Conservation (phyloP, 2,888 invertebrate species). For the Cantharis lateralis region DNA sequence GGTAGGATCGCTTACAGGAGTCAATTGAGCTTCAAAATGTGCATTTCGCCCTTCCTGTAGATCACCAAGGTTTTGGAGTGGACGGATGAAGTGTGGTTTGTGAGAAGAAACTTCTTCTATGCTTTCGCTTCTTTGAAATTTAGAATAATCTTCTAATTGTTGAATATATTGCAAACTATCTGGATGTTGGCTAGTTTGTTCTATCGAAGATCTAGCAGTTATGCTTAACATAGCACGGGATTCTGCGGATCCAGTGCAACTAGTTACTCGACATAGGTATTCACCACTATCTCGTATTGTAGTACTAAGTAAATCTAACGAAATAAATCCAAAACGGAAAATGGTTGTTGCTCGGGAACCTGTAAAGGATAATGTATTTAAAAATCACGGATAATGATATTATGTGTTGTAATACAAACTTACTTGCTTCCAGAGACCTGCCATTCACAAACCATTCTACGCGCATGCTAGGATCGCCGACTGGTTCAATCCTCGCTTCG, state of each 20-base stretch:
- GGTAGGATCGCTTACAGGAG: slow-evolving; percentile 89
- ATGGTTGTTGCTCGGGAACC: slow-evolving; percentile 94
- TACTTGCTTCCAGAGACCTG: slow-evolving; percentile 88
- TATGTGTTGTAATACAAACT: slow-evolving; percentile 52
- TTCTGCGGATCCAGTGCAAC: slow-evolving; percentile 84
- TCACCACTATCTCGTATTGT: slow-evolving; percentile 87
- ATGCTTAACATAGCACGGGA: slow-evolving; percentile 82
- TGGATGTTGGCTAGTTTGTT: slow-evolving; percentile 88
- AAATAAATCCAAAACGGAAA: slow-evolving; percentile 97
- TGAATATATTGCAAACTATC: slow-evolving; percentile 89
- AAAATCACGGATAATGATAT: background rate
- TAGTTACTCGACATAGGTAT: slow-evolving; percentile 86
- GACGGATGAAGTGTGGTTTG: slow-evolving; percentile 86
- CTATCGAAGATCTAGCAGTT: slow-evolving; percentile 80
- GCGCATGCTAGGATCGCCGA: slow-evolving; percentile 94
- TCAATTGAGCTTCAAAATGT: slow-evolving; percentile 91
- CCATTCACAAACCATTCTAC: slow-evolving; percentile 97
- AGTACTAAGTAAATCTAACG: slow-evolving; percentile 87
- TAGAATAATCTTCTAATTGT: slow-evolving; percentile 88
- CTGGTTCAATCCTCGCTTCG: slow-evolving; percentile 96
- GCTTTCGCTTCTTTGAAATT: slow-evolving; percentile 83
- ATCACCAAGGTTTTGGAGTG: slow-evolving; percentile 83
- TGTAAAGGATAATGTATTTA: slow-evolving; percentile 49
- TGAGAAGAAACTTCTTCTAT: slow-evolving; percentile 80
- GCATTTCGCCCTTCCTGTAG: slow-evolving; percentile 89